Evolutionary conservation across 2,113 vertebrate genomes (phyloP), one percentile per base, ranked within the genome.

Genomic region (Conger conger): DNA sequence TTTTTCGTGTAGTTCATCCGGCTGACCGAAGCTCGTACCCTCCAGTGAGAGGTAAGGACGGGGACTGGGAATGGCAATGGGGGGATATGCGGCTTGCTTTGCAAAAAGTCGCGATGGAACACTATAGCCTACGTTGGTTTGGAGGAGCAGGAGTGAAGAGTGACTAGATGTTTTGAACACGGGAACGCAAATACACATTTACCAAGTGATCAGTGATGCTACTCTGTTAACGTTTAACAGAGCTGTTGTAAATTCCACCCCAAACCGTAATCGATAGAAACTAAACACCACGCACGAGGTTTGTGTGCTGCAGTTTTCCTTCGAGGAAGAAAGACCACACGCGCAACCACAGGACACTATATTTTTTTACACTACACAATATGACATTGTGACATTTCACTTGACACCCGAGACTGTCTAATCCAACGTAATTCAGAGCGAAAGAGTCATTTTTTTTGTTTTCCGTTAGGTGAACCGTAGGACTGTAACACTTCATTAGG

Each of bases 41-140:
- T 92, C 90, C 93, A 89, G 93, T 84, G 85, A 87, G 83, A 95
- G 95, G 95, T 96, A 94, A 94, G 95, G 81, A 50, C 8, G 60
- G 85, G 83, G 73, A 86, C 54, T 27, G 36, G 85, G 68, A 53
- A 40, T n/a, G n/a, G n/a, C n/a, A n/a, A n/a, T n/a, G n/a, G 60
- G 84, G 80, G 50, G 82, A 85, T 86, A n/a, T 87, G 83, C 60
- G 76, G 7, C 35, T 38, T 68, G 68, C 40, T 83, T 18, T 40
- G 40, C n/a, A 42, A 33, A 37, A 8, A 79, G 42, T 76, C n/a
- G 23, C 57, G 60, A 40, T 60, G 54, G 73, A 79, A 42, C 18
- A 63, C 57, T 27, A 53, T n/a, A n/a, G n/a, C n/a, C n/a, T n/a
- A 37, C 27, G 42, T n/a, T 80, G 27, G 37, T 38, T 42, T 42